phyloP scores from a whole-genome alignment of 2,797 vertebrate species.

The Chrosomus eos region DNA sequence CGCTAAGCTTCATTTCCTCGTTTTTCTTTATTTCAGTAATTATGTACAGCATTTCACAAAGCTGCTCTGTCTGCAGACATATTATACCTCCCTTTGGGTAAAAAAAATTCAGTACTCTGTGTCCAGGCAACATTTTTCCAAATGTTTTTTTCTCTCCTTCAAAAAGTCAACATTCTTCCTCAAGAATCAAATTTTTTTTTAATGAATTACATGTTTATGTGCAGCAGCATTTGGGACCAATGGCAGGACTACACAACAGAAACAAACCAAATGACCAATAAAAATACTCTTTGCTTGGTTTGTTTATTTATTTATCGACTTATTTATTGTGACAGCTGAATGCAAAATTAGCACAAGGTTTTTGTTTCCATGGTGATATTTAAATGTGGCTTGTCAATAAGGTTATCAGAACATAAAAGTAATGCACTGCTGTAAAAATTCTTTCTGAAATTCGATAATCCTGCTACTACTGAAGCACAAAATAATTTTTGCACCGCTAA shows the following conservation, averaged over 20 bases:
- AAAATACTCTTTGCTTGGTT: neutral
- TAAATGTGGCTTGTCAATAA: neutral
- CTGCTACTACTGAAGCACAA: neutral
- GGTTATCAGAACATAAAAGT: neutral
- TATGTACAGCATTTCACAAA: neutral
- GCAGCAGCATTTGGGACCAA: neutral
- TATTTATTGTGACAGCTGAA: neutral
- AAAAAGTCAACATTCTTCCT: neutral
- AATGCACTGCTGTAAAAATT: neutral
- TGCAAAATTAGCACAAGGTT: neutral
- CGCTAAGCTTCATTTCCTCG: too few species aligned
- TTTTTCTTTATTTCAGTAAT: neutral
- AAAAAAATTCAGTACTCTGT: neutral
- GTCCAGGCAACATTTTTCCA: neutral
- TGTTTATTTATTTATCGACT: too few species aligned
- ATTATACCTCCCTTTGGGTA: neutral
- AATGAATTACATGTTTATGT: neutral
- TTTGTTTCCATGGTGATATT: neutral
- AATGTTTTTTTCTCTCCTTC: neutral
- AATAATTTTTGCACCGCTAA: too few species aligned
- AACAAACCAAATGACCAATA: neutral
- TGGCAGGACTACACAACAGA: neutral
- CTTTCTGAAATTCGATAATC: neutral
- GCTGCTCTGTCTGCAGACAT: neutral
- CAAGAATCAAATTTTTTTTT: neutral